Percentiles rank a stretch among this genome's conserved stretches.
These are phyloP conservation scores for Chydorus sphaericus DNA, from an alignment of 2,888 invertebrate genomes.

Conservation along the genomic window DNA sequence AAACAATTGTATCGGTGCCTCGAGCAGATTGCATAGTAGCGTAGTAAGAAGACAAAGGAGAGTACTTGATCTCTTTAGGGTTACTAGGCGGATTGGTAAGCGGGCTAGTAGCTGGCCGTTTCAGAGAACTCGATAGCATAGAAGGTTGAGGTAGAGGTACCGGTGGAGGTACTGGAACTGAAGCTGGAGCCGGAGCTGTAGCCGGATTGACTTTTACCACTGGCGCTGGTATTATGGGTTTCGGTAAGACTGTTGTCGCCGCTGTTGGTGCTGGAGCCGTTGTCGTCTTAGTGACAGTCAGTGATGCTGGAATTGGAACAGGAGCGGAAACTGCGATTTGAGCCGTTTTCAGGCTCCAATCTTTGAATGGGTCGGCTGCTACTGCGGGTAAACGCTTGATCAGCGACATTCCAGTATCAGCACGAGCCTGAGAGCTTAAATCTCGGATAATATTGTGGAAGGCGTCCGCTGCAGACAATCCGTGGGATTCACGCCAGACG, in stretches of 20 bases:
- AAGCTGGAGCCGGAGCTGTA: background rate
- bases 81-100: slow-evolving; percentile 15
- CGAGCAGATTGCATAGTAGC: slow-evolving; percentile 12
- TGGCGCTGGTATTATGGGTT: slow-evolving; percentile 20
- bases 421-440: slow-evolving; percentile 59
- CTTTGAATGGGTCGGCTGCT: slow-evolving; percentile 49
- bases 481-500: slow-evolving; percentile 76
- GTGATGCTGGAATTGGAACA: background rate
- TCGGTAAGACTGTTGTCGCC: slow-evolving; percentile 21
- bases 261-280: slow-evolving; percentile 11
- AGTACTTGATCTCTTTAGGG: slow-evolving; percentile 14
- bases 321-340: slow-evolving; percentile 12
- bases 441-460: slow-evolving; percentile 68
- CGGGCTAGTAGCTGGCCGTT: no score
- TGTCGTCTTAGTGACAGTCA: slow-evolving; percentile 11
- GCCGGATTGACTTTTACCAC: slow-evolving; percentile 21
- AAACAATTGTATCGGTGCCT: slow-evolving; percentile 13
- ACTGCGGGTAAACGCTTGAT: slow-evolving; percentile 28
- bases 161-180: no score
- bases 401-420: slow-evolving; percentile 36
- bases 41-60: slow-evolving; percentile 8
- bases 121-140: no score
- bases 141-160: no score
- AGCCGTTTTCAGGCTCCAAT: slow-evolving; percentile 48
- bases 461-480: slow-evolving; percentile 55